Evolutionary conservation across 2,113 vertebrate species (phyloP), one percentile per base, ranked within the genome.

Genomic region (Echinops telfairi): DNA sequence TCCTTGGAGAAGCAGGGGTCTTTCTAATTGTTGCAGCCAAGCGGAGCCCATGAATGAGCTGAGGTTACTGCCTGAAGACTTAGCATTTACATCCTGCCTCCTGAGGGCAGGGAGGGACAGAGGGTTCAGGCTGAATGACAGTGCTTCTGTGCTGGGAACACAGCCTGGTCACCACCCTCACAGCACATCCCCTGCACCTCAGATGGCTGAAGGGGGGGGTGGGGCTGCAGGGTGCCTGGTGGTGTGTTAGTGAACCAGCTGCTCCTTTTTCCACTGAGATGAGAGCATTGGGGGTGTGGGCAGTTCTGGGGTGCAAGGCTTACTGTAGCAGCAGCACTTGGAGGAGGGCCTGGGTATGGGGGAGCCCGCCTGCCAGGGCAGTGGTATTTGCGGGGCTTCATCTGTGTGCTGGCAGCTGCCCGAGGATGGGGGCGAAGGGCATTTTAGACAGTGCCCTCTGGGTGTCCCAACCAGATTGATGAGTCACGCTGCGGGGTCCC

Each of bases 61-160:
- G 38, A 14, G 2, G 1, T 62, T 79, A 53, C 47, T 36, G n/a
- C 36, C 64, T 29, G 47, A 40, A 43, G 36, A n/a, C 47, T 43
- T 60, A 0, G n/a, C 38, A 14, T 82, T 71, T 47, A 17, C 0
- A 0, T 75, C 20, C 2, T 38, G 10, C 64, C 17, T 73, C 0
- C 16, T 31, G 23, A 64, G 60, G 29, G 6, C 20, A 43, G 31
- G 76, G 38, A 66, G 38, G 20, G 29, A 4, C 12, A 14, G 5
- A 53, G 47, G 12, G 47, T 10, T 53, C 47, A 53, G 47, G 47
- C 47, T 53, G 47, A 53, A 53, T 9, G 2, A 53, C 10, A 53
- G 10, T 10, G 47, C 47, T 53, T 53, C 25, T 23, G 15, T 14
- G 36, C 23, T 36, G 11, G 70, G 70, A 58, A 33, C 2, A 6